A percentile compares a stretch with the other conserved stretches of the same genome.
phyloP scores from a whole-genome alignment of 2,888 invertebrate genomes.

The Neoascia interrupta region DNA sequence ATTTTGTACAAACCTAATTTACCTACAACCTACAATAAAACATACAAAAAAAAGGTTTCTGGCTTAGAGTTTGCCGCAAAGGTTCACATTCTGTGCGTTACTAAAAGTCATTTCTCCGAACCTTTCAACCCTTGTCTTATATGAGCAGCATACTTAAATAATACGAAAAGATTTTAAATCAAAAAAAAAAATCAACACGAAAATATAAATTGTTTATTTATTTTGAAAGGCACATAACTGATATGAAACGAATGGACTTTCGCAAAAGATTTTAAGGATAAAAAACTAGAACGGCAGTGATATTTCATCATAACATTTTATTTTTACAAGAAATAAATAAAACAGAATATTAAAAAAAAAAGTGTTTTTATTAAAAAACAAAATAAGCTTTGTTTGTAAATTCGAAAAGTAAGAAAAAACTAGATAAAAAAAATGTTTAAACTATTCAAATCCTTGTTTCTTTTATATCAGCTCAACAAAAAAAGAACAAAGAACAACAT shows the following conservation, averaged over 20 bases:
- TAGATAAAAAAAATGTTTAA: too few relatives aligned
- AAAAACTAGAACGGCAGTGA: conserved; percentile 58
- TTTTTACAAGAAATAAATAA: conserved; percentile 4
- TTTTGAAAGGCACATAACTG: conserved; percentile 45
- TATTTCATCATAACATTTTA: too few relatives aligned
- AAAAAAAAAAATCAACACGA: background rate
- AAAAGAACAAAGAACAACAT: conserved; percentile 7
- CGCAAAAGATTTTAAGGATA: conserved; percentile 23
- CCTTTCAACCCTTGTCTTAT: background rate
- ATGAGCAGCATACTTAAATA: background rate
- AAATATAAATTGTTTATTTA: background rate
- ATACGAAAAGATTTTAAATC: background rate
- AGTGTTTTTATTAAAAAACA: conserved; percentile 31
- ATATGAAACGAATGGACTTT: conserved; percentile 36
- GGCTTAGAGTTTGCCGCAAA: too few relatives aligned
- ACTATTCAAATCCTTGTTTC: conserved; percentile 13
- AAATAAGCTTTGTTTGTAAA: background rate
- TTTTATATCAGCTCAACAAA: conserved; percentile 1
- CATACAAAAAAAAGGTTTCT: too few relatives aligned
- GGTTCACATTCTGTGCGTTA: too few relatives aligned
- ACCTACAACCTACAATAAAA: too few relatives aligned
- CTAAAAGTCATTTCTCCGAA: too few relatives aligned
- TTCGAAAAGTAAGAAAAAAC: too few relatives aligned
- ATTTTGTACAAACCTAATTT: too few relatives aligned
- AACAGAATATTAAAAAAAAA: conserved; percentile 23